Conservation (phyloP, 2,797 vertebrate genomes). For the Cyclopterus lumpus region DNA sequence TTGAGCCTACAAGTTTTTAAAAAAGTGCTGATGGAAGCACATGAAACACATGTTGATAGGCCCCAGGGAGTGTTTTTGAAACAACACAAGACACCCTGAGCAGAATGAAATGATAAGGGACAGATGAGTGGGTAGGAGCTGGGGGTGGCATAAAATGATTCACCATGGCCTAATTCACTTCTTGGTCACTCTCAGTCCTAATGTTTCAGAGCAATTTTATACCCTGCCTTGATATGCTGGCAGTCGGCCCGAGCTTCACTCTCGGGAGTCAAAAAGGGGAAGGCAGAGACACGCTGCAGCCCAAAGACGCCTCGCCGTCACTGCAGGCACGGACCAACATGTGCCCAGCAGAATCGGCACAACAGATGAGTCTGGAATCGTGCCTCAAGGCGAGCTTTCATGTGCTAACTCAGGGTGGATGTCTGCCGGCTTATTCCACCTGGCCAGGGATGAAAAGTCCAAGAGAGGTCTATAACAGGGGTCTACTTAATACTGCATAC, state of each 20-base stretch:
- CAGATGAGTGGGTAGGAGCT: constrained; percentile 67
- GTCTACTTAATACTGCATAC: constrained; percentile 24
- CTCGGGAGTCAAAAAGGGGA: constrained; percentile 46
- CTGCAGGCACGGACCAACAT: constrained; percentile 42
- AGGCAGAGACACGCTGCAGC: constrained; percentile 8
- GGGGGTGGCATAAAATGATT: constrained; percentile 65
- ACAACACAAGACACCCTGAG: constrained; percentile 49
- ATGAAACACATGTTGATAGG: constrained; percentile 63
- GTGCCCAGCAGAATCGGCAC: constrained; percentile 48
- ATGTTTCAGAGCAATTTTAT: constrained; percentile 68
- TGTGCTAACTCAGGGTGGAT: constrained; percentile 48
- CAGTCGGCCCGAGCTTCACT: constrained; percentile 35
- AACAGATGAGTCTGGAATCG: constrained; percentile 58
- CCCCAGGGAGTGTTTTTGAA: constrained; percentile 44
- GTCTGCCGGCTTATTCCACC: constrained; percentile 24
- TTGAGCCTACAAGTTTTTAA: constrained; percentile 33
- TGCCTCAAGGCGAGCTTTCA: constrained; percentile 54
- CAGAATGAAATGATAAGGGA: constrained; percentile 64
- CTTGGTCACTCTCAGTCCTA: constrained; percentile 60
- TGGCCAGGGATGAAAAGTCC: constrained; percentile 17
- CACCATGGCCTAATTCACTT: constrained; percentile 66
- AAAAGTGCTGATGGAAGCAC: constrained; percentile 60
- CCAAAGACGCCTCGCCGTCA: constrained; percentile 25
- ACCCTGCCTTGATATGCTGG: constrained; percentile 59
- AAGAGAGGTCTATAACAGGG: neutral